phyloP scores from a whole-genome alignment of 2,888 invertebrate genomes.

The Escarpia spicata region DNA sequence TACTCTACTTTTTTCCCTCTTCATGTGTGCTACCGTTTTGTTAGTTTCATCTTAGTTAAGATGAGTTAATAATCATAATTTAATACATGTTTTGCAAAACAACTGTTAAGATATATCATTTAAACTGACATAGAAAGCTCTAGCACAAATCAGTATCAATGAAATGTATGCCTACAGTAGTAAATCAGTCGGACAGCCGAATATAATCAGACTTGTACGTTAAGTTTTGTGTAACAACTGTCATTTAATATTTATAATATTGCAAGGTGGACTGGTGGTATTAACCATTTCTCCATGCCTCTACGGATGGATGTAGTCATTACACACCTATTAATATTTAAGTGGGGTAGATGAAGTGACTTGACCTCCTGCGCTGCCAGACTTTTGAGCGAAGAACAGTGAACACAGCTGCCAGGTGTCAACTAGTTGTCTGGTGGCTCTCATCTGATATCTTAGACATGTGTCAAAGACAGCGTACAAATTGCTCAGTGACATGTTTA shows the following conservation, averaged over 20 bases:
- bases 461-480: conserved; percentile 16
- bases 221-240: not conserved
- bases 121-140: too few relatives aligned
- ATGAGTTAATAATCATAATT: too few relatives aligned
- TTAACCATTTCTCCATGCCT: not conserved
- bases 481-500: not conserved
- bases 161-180: not conserved
- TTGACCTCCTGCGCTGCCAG: not conserved
- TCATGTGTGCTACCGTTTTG: too few relatives aligned
- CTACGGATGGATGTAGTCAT: not conserved
- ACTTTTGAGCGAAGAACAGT: not conserved
- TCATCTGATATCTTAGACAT: not conserved
- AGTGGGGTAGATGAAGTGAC: not conserved
- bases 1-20: too few relatives aligned
- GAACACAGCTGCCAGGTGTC: conserved; percentile 10
- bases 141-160: too few relatives aligned
- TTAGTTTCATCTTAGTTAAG: too few relatives aligned
- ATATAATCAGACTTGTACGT: not conserved
- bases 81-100: too few relatives aligned
- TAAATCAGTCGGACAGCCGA: not conserved
- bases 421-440: not conserved
- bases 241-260: not conserved
- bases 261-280: not conserved
- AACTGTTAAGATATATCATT: too few relatives aligned
- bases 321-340: conserved; percentile 1